Base-by-base conservation (phyloP, 2,113 vertebrate species). In the Entelurus aequoreus region DNA sequence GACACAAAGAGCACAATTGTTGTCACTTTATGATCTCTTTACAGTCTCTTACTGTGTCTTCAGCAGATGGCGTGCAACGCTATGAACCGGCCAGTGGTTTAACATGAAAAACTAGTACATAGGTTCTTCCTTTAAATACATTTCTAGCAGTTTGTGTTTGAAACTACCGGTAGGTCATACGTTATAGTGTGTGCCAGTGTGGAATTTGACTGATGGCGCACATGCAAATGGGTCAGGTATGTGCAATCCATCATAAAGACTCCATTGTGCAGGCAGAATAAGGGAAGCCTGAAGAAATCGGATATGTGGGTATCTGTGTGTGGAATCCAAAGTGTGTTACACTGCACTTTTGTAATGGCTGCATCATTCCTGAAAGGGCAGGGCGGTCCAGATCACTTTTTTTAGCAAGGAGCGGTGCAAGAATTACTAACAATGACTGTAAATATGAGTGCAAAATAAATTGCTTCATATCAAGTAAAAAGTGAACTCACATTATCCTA, bases 221-320 rank as follows among this genome's bases (percentile, higher is more conserved):
- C 73, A 72, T 79, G 50, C 49, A 75, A 84, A 76, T 79, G 70
- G 70, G 68, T 79, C 80, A 79, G 72, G 55, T 57, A 75, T 84
- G 74, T 55, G 38, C 58, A 35, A 60, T 16, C 60, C 36, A 40
- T 67, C 54, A 88, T 79, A 88, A 79, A 80, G 81, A 69, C 69
- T 62, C 60, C 81, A 81, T 88, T 88, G 86, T 88, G 28, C 46
- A 57, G 42, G 48, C 65, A 54, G 46, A 72, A 62, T 47, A 67
- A 66, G 44, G 60, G 64, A 66, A 64, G 62, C 66, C 53, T 74
- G 68, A 71, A 58, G 60, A 58, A 85, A 86, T 75, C 9, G 72
- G 84, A 88, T 81, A 84, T 66, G 28, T 61, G 37, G 58, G 28
- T 46, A 28, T 65, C 40, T 35, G 51, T 53, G 21, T 19, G 10